Base-by-base conservation (phyloP, 2,888 invertebrate species). In the Lypha dubia region DNA sequence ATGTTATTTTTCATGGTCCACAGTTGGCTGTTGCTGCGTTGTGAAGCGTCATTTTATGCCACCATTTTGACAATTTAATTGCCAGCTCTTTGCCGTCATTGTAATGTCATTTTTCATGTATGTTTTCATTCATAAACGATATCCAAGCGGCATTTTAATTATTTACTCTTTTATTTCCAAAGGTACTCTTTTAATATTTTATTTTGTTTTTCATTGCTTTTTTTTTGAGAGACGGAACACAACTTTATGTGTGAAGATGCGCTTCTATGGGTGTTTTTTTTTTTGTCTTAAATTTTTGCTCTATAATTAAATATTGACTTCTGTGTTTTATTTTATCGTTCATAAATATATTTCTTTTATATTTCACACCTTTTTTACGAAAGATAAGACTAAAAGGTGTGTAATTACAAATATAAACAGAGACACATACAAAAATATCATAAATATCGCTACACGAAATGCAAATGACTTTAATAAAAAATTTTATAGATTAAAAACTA, bases 1-100 rank as follows among this genome's bases (percentile, higher is more conserved):
- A n/a, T n/a, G n/a, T 1, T n/a, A 32, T 20, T 24, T 13, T 41
- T 63, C 51, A 62, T 38, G 13, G 60, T 41, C 15, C 22, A 24
- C 15, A 41, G 28, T 44, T 60, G 63, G 46, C 58, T 67, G 62
- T 28, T 62, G 22, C 32, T 49, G 20, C 28, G 28, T 15, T 51
- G 41, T 8, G 35, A 32, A 80, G 79, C 75, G 83, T 82, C 79
- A 84, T 81, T 86, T 86, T 79, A 86, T 86, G 84, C 84, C 84
- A 79, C 79, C 86, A 79, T 82, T 86, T 86, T 84, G 86, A 86
- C 86, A 86, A 76, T 84, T 84, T 86, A 86, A 86, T 84, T 86
- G 84, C 67, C 60, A 73, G 63, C 75, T 79, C 46, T 71, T 84
- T 71, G 73, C 73, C 73, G 70, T 77, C 51, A 77, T 79, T 77